These are phyloP conservation scores for Chaetophractus vellerosus DNA, from an alignment of 2,797 vertebrate genomes.

Conservation along the genomic window DNA sequence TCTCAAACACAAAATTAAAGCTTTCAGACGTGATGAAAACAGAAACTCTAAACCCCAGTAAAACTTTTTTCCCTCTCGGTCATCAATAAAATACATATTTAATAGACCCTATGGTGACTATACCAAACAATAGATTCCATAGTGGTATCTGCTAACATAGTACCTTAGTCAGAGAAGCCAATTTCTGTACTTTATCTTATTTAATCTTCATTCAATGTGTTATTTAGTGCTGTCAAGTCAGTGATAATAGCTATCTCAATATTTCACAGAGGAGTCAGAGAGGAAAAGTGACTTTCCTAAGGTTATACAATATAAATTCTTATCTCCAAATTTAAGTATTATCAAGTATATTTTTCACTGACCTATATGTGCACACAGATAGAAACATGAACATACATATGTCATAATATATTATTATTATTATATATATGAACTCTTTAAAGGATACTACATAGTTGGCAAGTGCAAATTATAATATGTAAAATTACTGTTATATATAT, in stretches of 20 bases:
- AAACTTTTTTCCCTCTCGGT: constrained; percentile 17
- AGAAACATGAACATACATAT: constrained; percentile 19
- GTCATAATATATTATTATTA: not conserved
- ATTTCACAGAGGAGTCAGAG: constrained; percentile 52
- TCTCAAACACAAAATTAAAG: constrained; percentile 61
- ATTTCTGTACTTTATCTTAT: constrained; percentile 47
- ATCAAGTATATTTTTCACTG: constrained; percentile 22
- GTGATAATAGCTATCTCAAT: not conserved
- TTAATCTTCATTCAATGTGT: not conserved
- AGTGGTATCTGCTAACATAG: constrained; percentile 28
- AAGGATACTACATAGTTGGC: not conserved
- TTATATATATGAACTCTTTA: not conserved
- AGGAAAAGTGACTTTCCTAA: not conserved
- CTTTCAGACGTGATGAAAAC: constrained; percentile 35
- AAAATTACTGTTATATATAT: not conserved
- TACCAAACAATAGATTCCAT: constrained; percentile 49
- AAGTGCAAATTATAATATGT: not conserved
- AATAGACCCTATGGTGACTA: not conserved
- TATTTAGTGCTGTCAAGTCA: constrained; percentile 1
- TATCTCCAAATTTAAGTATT: not conserved
- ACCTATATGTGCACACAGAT: constrained; percentile 46
- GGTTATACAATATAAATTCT: constrained; percentile 35
- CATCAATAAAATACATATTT: constrained; percentile 56
- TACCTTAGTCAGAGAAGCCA: not conserved
- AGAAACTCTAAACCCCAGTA: constrained; percentile 47